phyloP scores from a whole-genome alignment of 2,797 vertebrate species.

The Pelodytes ibericus region DNA sequence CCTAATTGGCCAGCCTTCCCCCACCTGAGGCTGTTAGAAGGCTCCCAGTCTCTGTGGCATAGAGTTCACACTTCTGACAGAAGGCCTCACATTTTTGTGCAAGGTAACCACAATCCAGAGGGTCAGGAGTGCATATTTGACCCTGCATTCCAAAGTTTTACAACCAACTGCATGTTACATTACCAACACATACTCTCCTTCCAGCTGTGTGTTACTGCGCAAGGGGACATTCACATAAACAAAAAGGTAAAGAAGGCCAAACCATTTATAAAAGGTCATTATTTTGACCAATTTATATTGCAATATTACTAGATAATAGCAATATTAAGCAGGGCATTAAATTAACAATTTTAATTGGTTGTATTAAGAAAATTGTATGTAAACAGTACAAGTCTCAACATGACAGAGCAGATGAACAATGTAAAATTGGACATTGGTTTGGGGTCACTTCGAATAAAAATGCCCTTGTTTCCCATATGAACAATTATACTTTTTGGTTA shows the following conservation, averaged over 20 bases:
- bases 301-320: too few relatives aligned
- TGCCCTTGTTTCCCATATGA: too few relatives aligned
- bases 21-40: constrained; percentile 52
- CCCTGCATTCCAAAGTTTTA: constrained; percentile 52
- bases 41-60: constrained; percentile 45
- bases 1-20: constrained; percentile 53
- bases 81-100: constrained; percentile 48
- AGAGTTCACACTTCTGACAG: constrained; percentile 57
- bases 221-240: background rate
- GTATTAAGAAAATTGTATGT: too few relatives aligned
- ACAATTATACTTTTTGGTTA: too few relatives aligned
- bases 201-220: constrained; percentile 41
- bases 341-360: too few relatives aligned
- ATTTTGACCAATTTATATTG: background rate
- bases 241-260: background rate
- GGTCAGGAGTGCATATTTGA: constrained; percentile 50
- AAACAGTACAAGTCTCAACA: too few relatives aligned
- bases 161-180: constrained; percentile 44
- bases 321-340: too few relatives aligned
- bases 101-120: constrained; percentile 49
- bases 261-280: background rate
- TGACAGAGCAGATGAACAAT: too few relatives aligned
- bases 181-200: constrained; percentile 39
- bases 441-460: too few relatives aligned
- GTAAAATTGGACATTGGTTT: too few relatives aligned